Base-by-base conservation (phyloP, 2,113 vertebrate genomes). In the Mirounga angustirostris region DNA sequence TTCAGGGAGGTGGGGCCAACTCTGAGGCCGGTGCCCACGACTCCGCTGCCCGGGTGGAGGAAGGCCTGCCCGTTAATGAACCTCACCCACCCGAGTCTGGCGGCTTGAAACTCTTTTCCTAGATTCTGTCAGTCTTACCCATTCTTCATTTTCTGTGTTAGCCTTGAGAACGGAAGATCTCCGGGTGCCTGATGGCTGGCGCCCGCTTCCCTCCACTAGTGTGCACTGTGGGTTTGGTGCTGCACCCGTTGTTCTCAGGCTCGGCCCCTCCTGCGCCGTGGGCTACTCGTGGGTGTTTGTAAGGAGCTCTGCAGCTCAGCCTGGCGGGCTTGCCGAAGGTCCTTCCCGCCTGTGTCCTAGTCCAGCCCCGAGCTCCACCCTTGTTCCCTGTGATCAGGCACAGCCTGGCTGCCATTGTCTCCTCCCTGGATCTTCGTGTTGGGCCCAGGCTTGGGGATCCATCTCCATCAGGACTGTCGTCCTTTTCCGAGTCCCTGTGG, bases 371-470 rank as follows among this genome's bases (percentile, higher is more conserved):
- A 40, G 43, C n/a, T 36, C 33, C 5, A 18, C 18, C 58, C 69
- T 40, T 61, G 16, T 40, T 52, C 43, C 22, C 43, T 18, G 5
- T 76, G 81, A 5, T 22, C n/a, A 13, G 22, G 43, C 24, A 16
- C 5, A 8, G 24, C 12, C 43, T 50, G 3, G 67, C 11, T 2
- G 2, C 18, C 3, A 0, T 9, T 0, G 16, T 15, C 40, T 56
- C 56, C 30, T 40, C 26, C 50, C 12, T 4, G 16, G 14, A 11
- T 26, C 43, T 18, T 1, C 2, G 43, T 84, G n/a, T 30, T 30
- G n/a, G 40, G 54, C 5, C 76, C 0, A 1, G 0, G 30, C 61
- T 1, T 1, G 1, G 43, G 12, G 30, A 61, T 40, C 50, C 40
- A 10, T 21, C 43, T 50, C 40, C 67, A 7, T 50, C 11, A 3